Conservation (phyloP, 2,888 invertebrate genomes). For the Agriopis aurantiaria region DNA sequence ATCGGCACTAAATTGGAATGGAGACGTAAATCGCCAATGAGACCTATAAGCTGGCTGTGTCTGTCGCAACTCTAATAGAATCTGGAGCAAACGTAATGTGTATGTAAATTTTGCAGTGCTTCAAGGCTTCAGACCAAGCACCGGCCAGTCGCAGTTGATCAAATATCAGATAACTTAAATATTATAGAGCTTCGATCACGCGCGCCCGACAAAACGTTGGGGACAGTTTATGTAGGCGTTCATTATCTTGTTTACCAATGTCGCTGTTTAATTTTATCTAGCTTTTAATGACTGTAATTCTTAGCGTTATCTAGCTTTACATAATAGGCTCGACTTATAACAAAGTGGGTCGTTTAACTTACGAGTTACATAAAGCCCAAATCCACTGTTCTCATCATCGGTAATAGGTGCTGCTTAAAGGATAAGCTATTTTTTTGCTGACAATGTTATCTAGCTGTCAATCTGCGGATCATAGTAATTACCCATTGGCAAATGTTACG, state of each 20-base stretch:
- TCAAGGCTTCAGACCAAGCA: constrained; percentile 60
- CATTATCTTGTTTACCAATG: constrained; percentile 26
- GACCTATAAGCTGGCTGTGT: constrained; percentile 57
- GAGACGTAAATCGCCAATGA: constrained; percentile 67
- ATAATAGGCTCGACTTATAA: constrained; percentile 16
- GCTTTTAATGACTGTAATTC: constrained; percentile 19
- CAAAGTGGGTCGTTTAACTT: constrained; percentile 17
- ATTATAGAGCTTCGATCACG: constrained; percentile 47
- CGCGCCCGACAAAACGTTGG: constrained; percentile 44
- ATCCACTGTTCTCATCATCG: constrained; percentile 10
- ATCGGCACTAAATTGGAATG: constrained; percentile 60
- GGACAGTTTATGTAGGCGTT: constrained; percentile 38
- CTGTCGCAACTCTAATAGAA: constrained; percentile 68
- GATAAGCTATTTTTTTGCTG: constrained; percentile 54
- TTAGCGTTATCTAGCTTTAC: constrained; percentile 25
- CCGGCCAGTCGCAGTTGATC: constrained; percentile 63
- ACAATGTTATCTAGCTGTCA: constrained; percentile 73
- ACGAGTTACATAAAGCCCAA: constrained; percentile 32
- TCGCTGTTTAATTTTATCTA: constrained; percentile 21
- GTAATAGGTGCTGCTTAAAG: constrained; percentile 46
- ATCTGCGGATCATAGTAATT: constrained; percentile 72
- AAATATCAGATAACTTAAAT: constrained; percentile 55
- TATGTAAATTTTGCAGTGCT: constrained; percentile 71
- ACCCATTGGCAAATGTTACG: constrained; percentile 62
- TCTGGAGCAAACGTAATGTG: constrained; percentile 73